Conservation (phyloP, 2,797 vertebrate species). For the Carduelis carduelis region DNA sequence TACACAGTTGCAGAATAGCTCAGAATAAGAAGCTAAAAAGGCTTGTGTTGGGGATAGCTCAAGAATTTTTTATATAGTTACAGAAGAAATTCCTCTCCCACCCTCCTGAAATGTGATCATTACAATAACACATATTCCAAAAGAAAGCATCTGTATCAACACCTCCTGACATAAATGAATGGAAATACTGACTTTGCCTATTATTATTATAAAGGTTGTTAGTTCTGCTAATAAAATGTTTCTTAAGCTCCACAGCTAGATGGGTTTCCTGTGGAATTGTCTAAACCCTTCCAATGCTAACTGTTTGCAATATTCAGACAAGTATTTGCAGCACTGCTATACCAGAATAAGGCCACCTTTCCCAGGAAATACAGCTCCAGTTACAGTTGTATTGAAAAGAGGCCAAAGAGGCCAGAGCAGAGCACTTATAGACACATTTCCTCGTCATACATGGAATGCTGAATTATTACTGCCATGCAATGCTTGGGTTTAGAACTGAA, state of each 20-base stretch:
- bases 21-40: neutral
- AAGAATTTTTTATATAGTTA: neutral
- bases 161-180: conserved; percentile 14
- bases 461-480: neutral
- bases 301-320: conserved; percentile 60
- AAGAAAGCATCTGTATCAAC: conserved; percentile 52
- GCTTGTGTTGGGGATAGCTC: neutral
- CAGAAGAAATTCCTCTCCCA: conserved; percentile 36
- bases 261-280: conserved; percentile 70
- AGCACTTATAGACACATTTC: conserved; percentile 43
- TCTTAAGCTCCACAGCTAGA: conserved; percentile 52
- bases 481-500: neutral
- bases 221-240: conserved; percentile 60
- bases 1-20: neutral
- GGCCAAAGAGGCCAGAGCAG: conserved; percentile 32
- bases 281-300: conserved; percentile 49
- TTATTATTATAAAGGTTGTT: conserved; percentile 60
- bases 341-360: conserved; percentile 54
- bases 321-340: conserved; percentile 53
- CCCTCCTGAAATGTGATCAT: conserved; percentile 42
- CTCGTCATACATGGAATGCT: conserved; percentile 12
- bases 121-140: conserved; percentile 45
- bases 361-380: conserved; percentile 55
- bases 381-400: conserved; percentile 49
- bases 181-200: conserved; percentile 41